phyloP scores from a whole-genome alignment of 2,113 vertebrate species.

The Hassar affinis region DNA sequence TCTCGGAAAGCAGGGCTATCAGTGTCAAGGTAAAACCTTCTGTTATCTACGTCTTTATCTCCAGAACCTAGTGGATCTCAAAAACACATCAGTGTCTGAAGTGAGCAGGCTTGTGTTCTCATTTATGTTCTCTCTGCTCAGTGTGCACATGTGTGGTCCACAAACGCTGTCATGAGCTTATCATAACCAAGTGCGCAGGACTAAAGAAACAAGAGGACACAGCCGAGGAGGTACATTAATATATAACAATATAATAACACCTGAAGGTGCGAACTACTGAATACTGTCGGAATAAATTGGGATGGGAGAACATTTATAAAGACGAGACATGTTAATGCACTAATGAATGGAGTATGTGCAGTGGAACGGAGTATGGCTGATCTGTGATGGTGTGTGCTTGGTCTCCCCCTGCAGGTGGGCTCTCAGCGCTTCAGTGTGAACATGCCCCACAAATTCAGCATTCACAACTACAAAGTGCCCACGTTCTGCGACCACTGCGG shows the following conservation, averaged over 20 bases:
- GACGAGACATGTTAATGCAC: not conserved
- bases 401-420: slow-evolving; percentile 75
- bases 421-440: slow-evolving; percentile 96
- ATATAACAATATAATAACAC: not conserved
- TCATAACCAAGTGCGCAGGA: slow-evolving; percentile 94
- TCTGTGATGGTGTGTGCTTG: slow-evolving; percentile 50
- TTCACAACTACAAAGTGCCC: slow-evolving; percentile 96
- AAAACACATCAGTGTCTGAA: not conserved
- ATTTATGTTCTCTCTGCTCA: slow-evolving; percentile 51
- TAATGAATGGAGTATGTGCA: too few species aligned
- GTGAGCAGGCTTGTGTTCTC: not conserved
- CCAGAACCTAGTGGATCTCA: not conserved
- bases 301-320: not conserved
- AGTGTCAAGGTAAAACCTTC: slow-evolving; percentile 88
- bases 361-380: too few species aligned
- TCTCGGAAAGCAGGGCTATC: slow-evolving; percentile 96
- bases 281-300: not conserved
- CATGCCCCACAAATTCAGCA: slow-evolving; percentile 94
- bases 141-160: slow-evolving; percentile 97
- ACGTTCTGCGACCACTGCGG: slow-evolving; percentile 97
- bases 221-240: slow-evolving; percentile 85
- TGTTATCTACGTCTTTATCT: not conserved
- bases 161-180: slow-evolving; percentile 94
- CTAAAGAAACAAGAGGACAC: slow-evolving; percentile 92
- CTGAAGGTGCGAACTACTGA: not conserved